A percentile compares a stretch with the other conserved stretches of the same genome.
These are phyloP conservation scores for Lucifuga dentata DNA, from an alignment of 2,113 vertebrate genomes.

Conservation along the genomic window DNA sequence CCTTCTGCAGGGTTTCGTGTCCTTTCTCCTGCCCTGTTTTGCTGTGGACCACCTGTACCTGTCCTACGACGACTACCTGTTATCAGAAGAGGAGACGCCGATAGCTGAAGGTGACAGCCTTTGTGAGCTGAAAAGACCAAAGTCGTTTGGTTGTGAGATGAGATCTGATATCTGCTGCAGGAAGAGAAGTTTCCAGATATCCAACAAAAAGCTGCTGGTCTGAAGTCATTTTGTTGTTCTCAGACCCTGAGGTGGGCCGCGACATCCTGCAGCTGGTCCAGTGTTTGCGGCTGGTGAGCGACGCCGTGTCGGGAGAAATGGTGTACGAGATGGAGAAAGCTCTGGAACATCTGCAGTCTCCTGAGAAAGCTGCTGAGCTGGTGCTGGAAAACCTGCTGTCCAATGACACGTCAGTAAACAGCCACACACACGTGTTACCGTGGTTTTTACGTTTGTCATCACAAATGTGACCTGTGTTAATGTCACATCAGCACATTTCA, in stretches of 20 bases:
- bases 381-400: constrained; percentile 91
- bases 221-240: too few species aligned
- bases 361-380: constrained; percentile 90
- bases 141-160: too few species aligned
- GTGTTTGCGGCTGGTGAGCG: constrained; percentile 90
- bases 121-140: too few species aligned
- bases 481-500: too few species aligned
- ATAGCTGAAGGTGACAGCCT: constrained; percentile 86
- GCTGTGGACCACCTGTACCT: constrained; percentile 94
- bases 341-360: constrained; percentile 89
- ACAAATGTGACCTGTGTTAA: too few species aligned
- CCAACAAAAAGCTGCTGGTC: too few species aligned
- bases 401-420: constrained; percentile 86
- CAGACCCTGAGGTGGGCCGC: constrained; percentile 88
- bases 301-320: constrained; percentile 88
- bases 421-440: too few species aligned
- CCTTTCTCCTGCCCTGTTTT: constrained; percentile 91
- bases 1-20: constrained; percentile 86
- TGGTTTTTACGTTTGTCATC: too few species aligned
- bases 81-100: constrained; percentile 89
- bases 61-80: constrained; percentile 87
- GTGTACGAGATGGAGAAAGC: constrained; percentile 92
- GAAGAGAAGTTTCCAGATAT: too few species aligned
- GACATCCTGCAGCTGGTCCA: constrained; percentile 92
- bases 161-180: too few species aligned